phyloP scores from a whole-genome alignment of 2,113 vertebrate genomes.

The Heptranchias perlo region DNA sequence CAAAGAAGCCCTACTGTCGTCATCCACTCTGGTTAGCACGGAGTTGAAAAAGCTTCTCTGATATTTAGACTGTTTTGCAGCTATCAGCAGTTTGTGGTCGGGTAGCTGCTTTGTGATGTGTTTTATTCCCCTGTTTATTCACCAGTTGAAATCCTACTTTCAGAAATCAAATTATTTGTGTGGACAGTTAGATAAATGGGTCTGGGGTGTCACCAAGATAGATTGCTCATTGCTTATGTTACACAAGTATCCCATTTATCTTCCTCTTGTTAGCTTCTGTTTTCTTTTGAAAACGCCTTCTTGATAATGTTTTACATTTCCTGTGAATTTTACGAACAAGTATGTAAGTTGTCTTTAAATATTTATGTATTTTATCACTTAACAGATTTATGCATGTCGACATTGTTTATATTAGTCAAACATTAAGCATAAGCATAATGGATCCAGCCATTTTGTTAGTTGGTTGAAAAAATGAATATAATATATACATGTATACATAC shows the following conservation, averaged over 20 bases:
- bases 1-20: background rate
- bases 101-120: background rate
- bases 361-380: background rate
- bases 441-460: background rate
- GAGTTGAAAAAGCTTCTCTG: background rate
- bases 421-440: background rate
- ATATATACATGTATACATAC: background rate
- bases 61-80: slow-evolving; percentile 22
- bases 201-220: slow-evolving; percentile 26
- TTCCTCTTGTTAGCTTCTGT: slow-evolving; percentile 27
- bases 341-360: background rate
- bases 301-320: slow-evolving; percentile 31
- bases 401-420: background rate
- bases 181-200: slow-evolving; percentile 6
- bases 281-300: slow-evolving; percentile 11
- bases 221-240: slow-evolving; percentile 30
- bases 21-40: background rate
- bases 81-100: slow-evolving; percentile 35
- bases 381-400: background rate
- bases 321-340: background rate
- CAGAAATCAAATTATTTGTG: slow-evolving; percentile 23
- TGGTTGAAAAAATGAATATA: background rate
- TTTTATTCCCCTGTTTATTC: slow-evolving; percentile 27
- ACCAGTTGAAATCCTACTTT: background rate
- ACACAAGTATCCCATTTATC: slow-evolving; percentile 20